Evolutionary conservation across 2,113 vertebrate species (phyloP), one percentile per base, ranked within the genome.

Genomic region (Gallinago media): DNA sequence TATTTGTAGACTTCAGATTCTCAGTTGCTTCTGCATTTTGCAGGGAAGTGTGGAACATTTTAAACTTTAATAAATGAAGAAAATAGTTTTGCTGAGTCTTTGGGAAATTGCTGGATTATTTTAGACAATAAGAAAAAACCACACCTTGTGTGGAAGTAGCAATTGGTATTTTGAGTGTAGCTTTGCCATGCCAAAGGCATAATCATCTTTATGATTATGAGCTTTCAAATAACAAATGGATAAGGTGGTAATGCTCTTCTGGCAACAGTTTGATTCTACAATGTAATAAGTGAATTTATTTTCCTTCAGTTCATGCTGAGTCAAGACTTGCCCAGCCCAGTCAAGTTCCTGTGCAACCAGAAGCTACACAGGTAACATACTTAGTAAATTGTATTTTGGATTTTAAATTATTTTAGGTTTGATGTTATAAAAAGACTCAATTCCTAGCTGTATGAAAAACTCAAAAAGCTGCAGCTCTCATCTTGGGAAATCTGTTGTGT

Each of bases 291-390:
- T 83, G 66, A 71, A 55, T 38, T 93, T 92, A 19, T 65, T 97
- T 74, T 88, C 63, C 83, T 97, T 93, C 95, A 99, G 99, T 98
- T 97, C 99, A 98, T 96, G 96, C 99, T 85, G 99, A 99, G 96
- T 98, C 98, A 90, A 98, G 99, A 98, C 98, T 99, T 97, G 96
- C 99, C 87, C 99, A 99, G 59, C 97, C 99, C 84, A 98, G 88
- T 96, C 97, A 98, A 90, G 98, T 99, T 97, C 92, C 99, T 86
- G 99, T 99, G 96, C 98, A 98, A 92, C 98, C 98, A 85, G 99
- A 99, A 98, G 98, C 98, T 62, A 98, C 99, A 58, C 99, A 99
- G 98, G 99, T 99, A 98, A 72, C 36, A 47, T 31, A 21, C 46
- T 79, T 2, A 68, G 15, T 84, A 81, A 83, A 81, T 50, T 54